phyloP scores from a whole-genome alignment of 2,888 invertebrate genomes.

The Andrena trimmerana region DNA sequence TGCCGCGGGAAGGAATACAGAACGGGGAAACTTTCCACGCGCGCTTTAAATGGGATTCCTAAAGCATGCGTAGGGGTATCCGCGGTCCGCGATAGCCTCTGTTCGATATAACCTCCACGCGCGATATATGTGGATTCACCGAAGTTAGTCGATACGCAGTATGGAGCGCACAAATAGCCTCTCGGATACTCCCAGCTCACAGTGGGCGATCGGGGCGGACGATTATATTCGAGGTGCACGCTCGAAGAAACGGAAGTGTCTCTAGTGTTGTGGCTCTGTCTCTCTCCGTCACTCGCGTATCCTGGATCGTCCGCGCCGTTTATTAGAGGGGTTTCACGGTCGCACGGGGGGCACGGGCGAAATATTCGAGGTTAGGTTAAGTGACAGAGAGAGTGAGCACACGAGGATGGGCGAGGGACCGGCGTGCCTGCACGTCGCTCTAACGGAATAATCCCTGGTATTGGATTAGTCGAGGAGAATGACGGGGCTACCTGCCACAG shows the following conservation, averaged over 20 bases:
- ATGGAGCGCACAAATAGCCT: slow-evolving; percentile 75
- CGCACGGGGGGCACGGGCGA: background rate
- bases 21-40: background rate
- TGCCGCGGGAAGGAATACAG: background rate
- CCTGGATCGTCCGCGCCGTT: slow-evolving; percentile 13
- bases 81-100: slow-evolving; percentile 18
- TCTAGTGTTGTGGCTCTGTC: slow-evolving; percentile 39
- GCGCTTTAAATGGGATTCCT: slow-evolving; percentile 21
- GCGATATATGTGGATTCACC: slow-evolving; percentile 26
- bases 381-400: background rate
- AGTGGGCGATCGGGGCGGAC: slow-evolving; percentile 67
- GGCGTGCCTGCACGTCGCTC: slow-evolving; percentile 59
- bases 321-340: background rate
- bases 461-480: slow-evolving; percentile 52
- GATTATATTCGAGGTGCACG: slow-evolving; percentile 66
- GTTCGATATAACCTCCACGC: slow-evolving; percentile 40
- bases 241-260: slow-evolving; percentile 60
- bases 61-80: slow-evolving; percentile 38
- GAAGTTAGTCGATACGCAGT: slow-evolving; percentile 70
- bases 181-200: slow-evolving; percentile 62
- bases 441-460: slow-evolving; percentile 54
- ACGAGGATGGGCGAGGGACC: slow-evolving; percentile 27
- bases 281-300: slow-evolving; percentile 1
- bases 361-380: slow-evolving; percentile 60
- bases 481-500: slow-evolving; percentile 54